Base-by-base conservation (phyloP, 1,140 invertebrate species). In the Asbolus verrucosus region DNA sequence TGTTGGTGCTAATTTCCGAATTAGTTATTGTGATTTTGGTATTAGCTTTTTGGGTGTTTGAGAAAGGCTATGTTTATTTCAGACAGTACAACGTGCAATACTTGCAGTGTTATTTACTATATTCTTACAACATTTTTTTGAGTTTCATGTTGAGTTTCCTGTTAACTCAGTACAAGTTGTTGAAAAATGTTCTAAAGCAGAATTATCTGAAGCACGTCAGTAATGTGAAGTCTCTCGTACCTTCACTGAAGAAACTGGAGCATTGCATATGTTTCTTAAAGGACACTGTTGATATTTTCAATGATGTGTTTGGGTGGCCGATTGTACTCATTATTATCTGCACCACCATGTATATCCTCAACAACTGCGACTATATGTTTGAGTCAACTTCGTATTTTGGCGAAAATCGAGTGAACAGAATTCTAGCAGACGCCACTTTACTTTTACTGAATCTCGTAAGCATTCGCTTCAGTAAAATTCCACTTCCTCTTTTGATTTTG, bases 301-400 rank as follows among this genome's bases (percentile, higher is more conserved):
- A 43, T 14, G 5, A 43, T 9, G 16, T 43, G 14, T 43, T 43
- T 14, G 39, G 39, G 11, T 43, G 39, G 39, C 39, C 39, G 14
- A 3, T 43, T 4, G 33, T n/a, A 6, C 33, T 36, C 0, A 6
- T 36, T 11, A 36, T 36, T 11, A 6, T n/a, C 6, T 36, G 11
- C 33, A 36, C 33, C 33, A 36, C 6, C 2, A 3, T 36, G 2
- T 36, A 36, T 11, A 36, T 36, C 6, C 33, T 36, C 11, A 36
- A 36, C 33, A 36, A 36, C 0, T 36, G 5, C 0, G 33, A 36
- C 33, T 36, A 8, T n/a, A 11, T 36, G 5, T 36, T n/a, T n/a
- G 5, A 36, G 11, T n/a, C n/a, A n/a, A n/a, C 2, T 36, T 36
- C 33, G 5, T 0, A 6, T 6, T 2, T 6, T 5, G 33, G 11